A percentile compares a stretch with the other conserved stretches of the same genome.
Evolutionary conservation across 2,113 vertebrate species (phyloP).

Genomic region (Tragelaphus imberbis): DNA sequence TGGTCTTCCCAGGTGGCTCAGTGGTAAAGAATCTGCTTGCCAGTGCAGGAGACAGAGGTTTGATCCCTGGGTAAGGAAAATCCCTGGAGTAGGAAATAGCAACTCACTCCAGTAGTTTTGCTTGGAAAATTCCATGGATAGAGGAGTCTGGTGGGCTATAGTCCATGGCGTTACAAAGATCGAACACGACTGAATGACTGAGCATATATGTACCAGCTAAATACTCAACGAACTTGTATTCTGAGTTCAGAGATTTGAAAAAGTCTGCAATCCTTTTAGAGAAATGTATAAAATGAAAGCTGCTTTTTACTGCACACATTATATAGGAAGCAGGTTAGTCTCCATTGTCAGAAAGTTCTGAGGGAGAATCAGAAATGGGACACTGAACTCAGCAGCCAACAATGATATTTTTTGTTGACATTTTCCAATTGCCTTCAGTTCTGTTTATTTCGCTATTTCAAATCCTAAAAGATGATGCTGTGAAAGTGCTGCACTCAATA

Average conservation of each 20-base stretch:
- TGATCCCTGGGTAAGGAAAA: background rate
- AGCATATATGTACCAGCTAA: background rate
- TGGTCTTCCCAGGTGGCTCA: background rate
- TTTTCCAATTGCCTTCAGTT: background rate
- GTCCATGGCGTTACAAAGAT: background rate
- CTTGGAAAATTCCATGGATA: background rate
- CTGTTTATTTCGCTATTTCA: background rate
- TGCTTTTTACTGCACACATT: background rate
- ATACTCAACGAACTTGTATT: background rate
- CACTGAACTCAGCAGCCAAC: background rate
- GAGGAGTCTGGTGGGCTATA: background rate
- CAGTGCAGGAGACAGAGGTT: background rate
- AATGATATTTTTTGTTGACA: background rate
- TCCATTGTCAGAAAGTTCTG: background rate
- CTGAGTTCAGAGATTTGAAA: background rate
- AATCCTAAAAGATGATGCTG: no score
- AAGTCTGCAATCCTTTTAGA: background rate
- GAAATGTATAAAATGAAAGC: background rate
- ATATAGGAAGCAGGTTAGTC: background rate
- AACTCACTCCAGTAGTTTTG: background rate
- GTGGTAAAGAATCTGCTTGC: background rate
- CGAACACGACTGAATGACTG: accelerated
- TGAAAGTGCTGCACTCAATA: no score
- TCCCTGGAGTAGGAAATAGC: background rate
- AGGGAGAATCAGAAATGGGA: background rate